These are phyloP conservation scores for Capitella teleta DNA, from an alignment of 1,140 invertebrate genomes.

Conservation along the genomic window DNA sequence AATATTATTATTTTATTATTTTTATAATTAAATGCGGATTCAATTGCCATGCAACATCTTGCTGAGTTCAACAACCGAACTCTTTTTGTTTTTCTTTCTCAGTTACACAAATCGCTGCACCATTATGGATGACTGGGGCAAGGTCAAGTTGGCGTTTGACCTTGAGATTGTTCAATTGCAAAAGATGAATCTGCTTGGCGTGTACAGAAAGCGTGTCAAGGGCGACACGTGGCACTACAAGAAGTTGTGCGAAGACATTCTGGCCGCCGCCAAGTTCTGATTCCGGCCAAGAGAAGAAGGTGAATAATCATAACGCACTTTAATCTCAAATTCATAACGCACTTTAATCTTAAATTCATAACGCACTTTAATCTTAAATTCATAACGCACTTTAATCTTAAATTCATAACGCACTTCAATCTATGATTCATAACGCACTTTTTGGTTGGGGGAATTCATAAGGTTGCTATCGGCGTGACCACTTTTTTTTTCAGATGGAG, in stretches of 20 bases:
- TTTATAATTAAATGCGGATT: not conserved
- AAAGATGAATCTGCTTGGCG: constrained; percentile 49
- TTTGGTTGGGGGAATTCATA: too few species aligned
- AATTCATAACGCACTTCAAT: too few species aligned
- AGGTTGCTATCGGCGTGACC: too few species aligned
- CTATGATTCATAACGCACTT: too few species aligned
- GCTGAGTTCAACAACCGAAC: not conserved
- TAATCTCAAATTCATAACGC: too few species aligned
- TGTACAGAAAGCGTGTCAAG: constrained; percentile 64
- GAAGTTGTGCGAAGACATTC: constrained; percentile 69
- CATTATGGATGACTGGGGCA: constrained; percentile 45
- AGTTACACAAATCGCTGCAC: constrained; percentile 57
- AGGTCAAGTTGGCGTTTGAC: constrained; percentile 57
- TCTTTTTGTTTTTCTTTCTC: constrained; percentile 3
- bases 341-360: too few species aligned
- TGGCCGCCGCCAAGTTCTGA: constrained; percentile 27
- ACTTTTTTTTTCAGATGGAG: too few species aligned
- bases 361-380: too few species aligned
- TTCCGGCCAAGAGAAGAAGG: not conserved
- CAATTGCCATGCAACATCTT: not conserved
- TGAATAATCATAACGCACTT: too few species aligned
- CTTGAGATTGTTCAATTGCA: constrained; percentile 59
- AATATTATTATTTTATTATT: too few species aligned
- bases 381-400: too few species aligned
- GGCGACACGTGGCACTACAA: constrained; percentile 80